Percentiles rank a stretch among this genome's conserved stretches.
Evolutionary conservation across 2,113 vertebrate genomes (phyloP).

Genomic region (Canis aureus): DNA sequence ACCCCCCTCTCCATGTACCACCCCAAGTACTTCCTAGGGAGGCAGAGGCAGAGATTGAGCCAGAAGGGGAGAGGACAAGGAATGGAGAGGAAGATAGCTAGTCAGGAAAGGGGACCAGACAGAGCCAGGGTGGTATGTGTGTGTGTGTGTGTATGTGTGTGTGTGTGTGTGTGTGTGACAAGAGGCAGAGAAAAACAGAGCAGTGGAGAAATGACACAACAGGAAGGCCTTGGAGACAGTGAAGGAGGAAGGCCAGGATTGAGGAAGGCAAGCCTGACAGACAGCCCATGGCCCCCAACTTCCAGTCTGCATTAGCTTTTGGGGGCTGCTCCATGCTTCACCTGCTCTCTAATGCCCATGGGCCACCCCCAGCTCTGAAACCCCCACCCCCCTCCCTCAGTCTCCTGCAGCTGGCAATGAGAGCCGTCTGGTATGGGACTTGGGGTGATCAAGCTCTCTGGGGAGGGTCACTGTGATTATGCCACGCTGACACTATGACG

Average conservation of each 20-base stretch:
- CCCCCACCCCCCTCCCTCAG: background rate
- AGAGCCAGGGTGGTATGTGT: background rate
- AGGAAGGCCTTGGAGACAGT: background rate
- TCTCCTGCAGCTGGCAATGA: background rate
- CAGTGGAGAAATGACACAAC: background rate
- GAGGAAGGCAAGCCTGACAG: background rate
- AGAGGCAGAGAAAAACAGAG: background rate
- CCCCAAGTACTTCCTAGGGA: slow-evolving; percentile 52
- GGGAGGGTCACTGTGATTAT: background rate
- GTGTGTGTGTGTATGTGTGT: background rate
- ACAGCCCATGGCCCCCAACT: background rate
- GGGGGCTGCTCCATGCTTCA: background rate
- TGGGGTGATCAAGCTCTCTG: background rate
- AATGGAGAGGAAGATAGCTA: slow-evolving; percentile 38
- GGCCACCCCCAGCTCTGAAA: background rate
- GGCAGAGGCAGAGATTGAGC: slow-evolving; percentile 54
- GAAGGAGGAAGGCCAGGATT: slow-evolving; percentile 26
- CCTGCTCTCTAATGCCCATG: background rate
- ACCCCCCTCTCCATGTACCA: background rate
- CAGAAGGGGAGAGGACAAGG: background rate
- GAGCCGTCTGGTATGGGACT: background rate
- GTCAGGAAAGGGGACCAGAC: slow-evolving; percentile 14
- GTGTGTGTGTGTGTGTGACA: background rate
- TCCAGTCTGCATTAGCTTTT: background rate
- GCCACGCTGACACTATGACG: background rate